These are phyloP conservation scores for Sebastes kiyomatsui DNA, from an alignment of 2,797 vertebrate genomes.

Conservation along the genomic window DNA sequence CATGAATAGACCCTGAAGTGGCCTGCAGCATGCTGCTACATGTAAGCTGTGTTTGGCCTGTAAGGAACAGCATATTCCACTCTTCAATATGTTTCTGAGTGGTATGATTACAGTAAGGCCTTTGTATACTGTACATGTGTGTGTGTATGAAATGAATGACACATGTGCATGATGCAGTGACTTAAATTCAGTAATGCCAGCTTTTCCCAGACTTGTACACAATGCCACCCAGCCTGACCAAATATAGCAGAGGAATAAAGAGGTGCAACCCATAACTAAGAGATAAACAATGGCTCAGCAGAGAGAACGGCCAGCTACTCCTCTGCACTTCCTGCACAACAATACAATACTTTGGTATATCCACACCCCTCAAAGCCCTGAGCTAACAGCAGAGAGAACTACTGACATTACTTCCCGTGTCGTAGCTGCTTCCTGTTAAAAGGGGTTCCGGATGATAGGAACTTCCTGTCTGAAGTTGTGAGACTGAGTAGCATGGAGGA, in stretches of 20 bases:
- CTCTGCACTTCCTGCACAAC: slow-evolving; percentile 81
- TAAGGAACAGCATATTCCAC: slow-evolving; percentile 18
- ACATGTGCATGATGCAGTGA: slow-evolving; percentile 30
- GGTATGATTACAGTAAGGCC: slow-evolving; percentile 30
- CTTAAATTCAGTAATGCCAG: slow-evolving; percentile 51
- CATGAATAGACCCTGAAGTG: slow-evolving; percentile 62
- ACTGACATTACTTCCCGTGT: slow-evolving; percentile 75
- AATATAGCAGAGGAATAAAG: slow-evolving; percentile 60
- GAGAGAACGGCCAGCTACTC: slow-evolving; percentile 67
- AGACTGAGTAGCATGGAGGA: slow-evolving; percentile 28
- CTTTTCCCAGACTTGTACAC: slow-evolving; percentile 54
- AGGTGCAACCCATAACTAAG: slow-evolving; percentile 48
- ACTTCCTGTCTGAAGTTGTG: slow-evolving; percentile 74
- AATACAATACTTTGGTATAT: slow-evolving; percentile 63
- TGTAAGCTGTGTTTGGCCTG: slow-evolving; percentile 10
- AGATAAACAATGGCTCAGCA: slow-evolving; percentile 74
- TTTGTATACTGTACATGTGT: not conserved
- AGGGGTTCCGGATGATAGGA: slow-evolving; percentile 69
- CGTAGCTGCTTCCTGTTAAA: slow-evolving; percentile 75
- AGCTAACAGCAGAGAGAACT: slow-evolving; percentile 52
- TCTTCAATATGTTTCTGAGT: slow-evolving; percentile 21
- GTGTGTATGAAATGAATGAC: not conserved
- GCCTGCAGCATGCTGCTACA: slow-evolving; percentile 42
- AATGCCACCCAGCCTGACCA: slow-evolving; percentile 63
- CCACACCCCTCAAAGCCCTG: slow-evolving; percentile 55